A percentile compares a stretch with the other conserved stretches of the same genome.
Evolutionary conservation across 2,888 invertebrate species (phyloP).

Genomic region (Cheilosia urbana): DNA sequence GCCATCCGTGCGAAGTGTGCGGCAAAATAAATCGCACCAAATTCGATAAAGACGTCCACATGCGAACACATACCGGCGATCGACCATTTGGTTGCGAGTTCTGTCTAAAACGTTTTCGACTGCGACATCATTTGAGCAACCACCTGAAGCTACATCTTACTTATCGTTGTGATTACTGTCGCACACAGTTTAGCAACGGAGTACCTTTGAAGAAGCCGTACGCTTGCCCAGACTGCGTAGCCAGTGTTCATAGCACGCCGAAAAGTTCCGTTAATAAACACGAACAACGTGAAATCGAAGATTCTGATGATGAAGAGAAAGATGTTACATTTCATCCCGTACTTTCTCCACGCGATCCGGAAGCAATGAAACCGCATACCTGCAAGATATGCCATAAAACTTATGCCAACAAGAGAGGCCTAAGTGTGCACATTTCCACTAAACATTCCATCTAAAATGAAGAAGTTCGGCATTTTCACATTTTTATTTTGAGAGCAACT

Average conservation of each 20-base stretch:
- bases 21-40: conserved; percentile 77
- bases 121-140: conserved; percentile 78
- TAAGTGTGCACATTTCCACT: conserved; percentile 46
- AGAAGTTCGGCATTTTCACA: neutral
- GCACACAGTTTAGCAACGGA: conserved; percentile 77
- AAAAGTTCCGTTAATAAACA: neutral
- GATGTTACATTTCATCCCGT: conserved; percentile 48
- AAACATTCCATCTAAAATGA: conserved; percentile 31
- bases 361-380: conserved; percentile 36
- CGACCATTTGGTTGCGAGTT: conserved; percentile 83
- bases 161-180: conserved; percentile 78
- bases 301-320: conserved; percentile 60
- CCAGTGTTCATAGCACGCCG: neutral
- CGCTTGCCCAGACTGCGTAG: conserved; percentile 76
- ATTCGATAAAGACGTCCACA: conserved; percentile 78
- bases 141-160: conserved; percentile 78
- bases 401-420: conserved; percentile 56
- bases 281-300: conserved; percentile 36
- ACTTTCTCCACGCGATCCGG: conserved; percentile 4
- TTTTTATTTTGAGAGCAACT: conserved; percentile 34
- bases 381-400: conserved; percentile 63
- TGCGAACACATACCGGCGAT: conserved; percentile 85
- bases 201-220: conserved; percentile 78
- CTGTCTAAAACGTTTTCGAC: conserved; percentile 79
- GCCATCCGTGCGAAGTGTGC: conserved; percentile 78